Evolutionary conservation across 2,888 invertebrate genomes (phyloP), one percentile per base, ranked within the genome.

Genomic region (Allacma fusca): DNA sequence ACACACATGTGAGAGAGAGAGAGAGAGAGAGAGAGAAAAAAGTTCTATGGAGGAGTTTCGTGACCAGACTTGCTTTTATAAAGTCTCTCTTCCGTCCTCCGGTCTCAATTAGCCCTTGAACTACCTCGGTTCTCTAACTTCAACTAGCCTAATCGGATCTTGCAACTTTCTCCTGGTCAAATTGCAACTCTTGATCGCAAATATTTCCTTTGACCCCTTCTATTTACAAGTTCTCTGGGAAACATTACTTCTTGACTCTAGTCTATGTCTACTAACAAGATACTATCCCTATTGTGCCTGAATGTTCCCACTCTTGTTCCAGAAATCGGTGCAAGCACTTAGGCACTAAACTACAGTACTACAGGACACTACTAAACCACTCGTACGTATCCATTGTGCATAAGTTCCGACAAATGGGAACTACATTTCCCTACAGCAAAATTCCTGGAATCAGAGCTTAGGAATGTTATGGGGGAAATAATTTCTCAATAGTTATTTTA

Each of bases 61-160:
- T 65, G 65, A 65, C 65, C n/a, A 19, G 28, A 29, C 28, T 65
- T 28, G 26, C 7, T 65, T 65, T 28, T 26, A 24, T 9, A 19
- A 26, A 65, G 26, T 65, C 65, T 65, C 65, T 65, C 13, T 65
- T n/a, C 62, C 65, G 65, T 65, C 9, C n/a, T 13, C 19, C 16
- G 65, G 19, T 65, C 65, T 65, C 28, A 28, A 65, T 65, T 28
- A 65, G 65, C 65, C 65, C 29, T 65, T 19, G 28, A 29, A n/a
- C 29, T 65, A 12, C 26, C 65, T 65, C 24, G 13, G 65, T 65
- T 65, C 65, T 65, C n/a, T 65, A 65, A 65, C 65, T 65, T 28
- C 16, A 24, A 9, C 26, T 28, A 65, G 28, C n/a, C 28, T 65
- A 65, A 65, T 65, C 65, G 65, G 65, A 65, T 28, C 65, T 65